phyloP scores from a whole-genome alignment of 1,140 invertebrate species.

The Nautilus pompilius region DNA sequence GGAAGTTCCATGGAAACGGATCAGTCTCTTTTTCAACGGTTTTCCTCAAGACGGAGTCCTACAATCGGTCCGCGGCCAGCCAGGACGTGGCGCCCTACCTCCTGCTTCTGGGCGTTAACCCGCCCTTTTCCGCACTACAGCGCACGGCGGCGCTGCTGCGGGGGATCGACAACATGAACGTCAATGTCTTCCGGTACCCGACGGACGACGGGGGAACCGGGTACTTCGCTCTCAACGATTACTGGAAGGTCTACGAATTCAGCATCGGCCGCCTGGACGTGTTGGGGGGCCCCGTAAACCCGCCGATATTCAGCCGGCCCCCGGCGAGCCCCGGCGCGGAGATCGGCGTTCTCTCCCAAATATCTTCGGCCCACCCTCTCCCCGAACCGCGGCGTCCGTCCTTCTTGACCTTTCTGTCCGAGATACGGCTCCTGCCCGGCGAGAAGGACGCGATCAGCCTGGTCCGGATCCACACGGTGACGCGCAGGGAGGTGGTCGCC shows the following conservation, averaged over 20 bases:
- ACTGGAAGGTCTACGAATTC: slow-evolving; percentile 43
- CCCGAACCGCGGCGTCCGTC: slow-evolving; percentile 27
- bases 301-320: slow-evolving; percentile 1
- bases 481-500: slow-evolving; percentile 26
- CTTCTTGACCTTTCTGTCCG: slow-evolving; percentile 35
- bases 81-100: slow-evolving; percentile 37
- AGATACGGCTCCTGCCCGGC: slow-evolving; percentile 23
- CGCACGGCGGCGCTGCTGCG: slow-evolving; percentile 24
- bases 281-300: slow-evolving; percentile 12
- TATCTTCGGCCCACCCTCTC: slow-evolving; percentile 43
- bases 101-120: slow-evolving; percentile 31
- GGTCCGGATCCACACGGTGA: slow-evolving; percentile 26
- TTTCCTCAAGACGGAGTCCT: slow-evolving; percentile 32
- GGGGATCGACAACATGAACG: slow-evolving; percentile 46
- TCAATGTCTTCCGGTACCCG: slow-evolving; percentile 33
- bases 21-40: slow-evolving; percentile 30
- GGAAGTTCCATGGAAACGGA: slow-evolving; percentile 34
- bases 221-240: slow-evolving; percentile 38
- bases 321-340: not conserved
- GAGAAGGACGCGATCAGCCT: slow-evolving; percentile 23
- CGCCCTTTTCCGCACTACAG: slow-evolving; percentile 28
- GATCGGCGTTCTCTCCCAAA: slow-evolving; percentile 21
- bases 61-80: slow-evolving; percentile 25
- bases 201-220: slow-evolving; percentile 12
- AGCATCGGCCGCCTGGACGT: slow-evolving; percentile 23